Evolutionary conservation across 1,140 invertebrate species (phyloP), one percentile per base, ranked within the genome.

Genomic region (Piezodorus guildinii): DNA sequence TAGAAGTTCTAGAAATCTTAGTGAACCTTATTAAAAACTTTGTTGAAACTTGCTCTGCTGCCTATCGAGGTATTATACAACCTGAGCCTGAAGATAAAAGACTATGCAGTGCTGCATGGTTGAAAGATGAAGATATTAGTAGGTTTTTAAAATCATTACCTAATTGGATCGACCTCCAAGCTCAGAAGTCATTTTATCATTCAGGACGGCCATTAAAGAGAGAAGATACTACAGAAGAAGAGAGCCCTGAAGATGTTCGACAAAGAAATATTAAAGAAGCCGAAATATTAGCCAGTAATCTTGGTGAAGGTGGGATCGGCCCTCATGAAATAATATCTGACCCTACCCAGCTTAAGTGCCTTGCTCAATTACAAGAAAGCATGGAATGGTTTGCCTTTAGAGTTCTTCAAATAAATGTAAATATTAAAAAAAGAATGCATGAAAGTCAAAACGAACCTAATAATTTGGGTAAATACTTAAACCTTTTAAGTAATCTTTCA

Each of bases 71-170:
- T 62, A 87, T 89, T 64, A 87, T 90, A 1, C 87, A 88, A 71
- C 83, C 86, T n/a, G 85, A 88, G 67, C 80, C 83, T 0, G 86
- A 90, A 70, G 87, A 91, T 69, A 85, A 85, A 68, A 76, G 85
- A 60, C 85, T 93, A 39, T 86, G 92, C 64, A 93, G 90, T 71
- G 88, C 91, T 8, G 84, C 86, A 27, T 96, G 94, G 94, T 81
- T 94, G 1, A 91, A 92, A 68, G 94, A 97, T 75, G 90, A 94
- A 68, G 94, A 97, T 73, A 96, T 97, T 62, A 92, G 85, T 73
- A 77, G 91, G 66, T 92, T 94, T 75, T 81, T 91, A 65, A 89
- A 89, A 82, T 85, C 87, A 14, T 75, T 91, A 30, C 89, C 89
- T 1, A 91, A 90, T 72, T 92, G 89, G 89, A 78, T 81, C 45